Conservation (phyloP, 2,797 vertebrate genomes). For the Galaxias olidus region DNA sequence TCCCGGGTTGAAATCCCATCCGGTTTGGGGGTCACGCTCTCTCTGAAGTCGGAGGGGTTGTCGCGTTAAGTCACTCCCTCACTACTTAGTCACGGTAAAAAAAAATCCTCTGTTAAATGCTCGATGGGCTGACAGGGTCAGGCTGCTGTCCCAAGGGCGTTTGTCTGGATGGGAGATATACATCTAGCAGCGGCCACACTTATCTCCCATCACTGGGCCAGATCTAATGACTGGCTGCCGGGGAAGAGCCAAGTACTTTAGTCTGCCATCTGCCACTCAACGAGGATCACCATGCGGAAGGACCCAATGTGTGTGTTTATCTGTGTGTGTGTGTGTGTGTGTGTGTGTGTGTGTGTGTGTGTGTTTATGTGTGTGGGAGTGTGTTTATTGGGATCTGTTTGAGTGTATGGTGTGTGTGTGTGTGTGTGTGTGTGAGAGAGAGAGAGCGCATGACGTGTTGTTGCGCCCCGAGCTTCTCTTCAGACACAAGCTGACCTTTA, state of each 20-base stretch:
- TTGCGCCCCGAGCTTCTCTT: too few relatives aligned
- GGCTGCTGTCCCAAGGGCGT: too few relatives aligned
- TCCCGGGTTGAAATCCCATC: too few relatives aligned
- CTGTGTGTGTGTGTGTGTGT: neutral
- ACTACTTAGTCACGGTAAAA: too few relatives aligned
- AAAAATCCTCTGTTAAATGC: too few relatives aligned
- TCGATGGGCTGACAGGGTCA: too few relatives aligned
- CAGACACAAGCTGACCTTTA: too few relatives aligned
- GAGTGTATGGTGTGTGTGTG: conserved; percentile 17
- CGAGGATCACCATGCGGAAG: neutral
- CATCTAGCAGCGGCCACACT: conserved; percentile 24
- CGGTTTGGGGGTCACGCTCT: too few relatives aligned
- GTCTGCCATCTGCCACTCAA: conserved; percentile 61
- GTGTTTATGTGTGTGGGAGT: conserved; percentile 17
- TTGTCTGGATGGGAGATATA: conserved; percentile 5
- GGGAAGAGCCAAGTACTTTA: conserved; percentile 37
- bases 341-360: neutral
- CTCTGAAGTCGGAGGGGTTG: too few relatives aligned
- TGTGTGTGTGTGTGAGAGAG: conserved; percentile 14
- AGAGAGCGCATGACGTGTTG: neutral
- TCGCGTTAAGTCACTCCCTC: too few relatives aligned
- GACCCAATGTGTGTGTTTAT: neutral
- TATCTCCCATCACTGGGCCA: conserved; percentile 27
- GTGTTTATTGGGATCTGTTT: conserved; percentile 28
- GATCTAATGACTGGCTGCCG: conserved; percentile 52